These are phyloP conservation scores for Dryobates pubescens DNA, from an alignment of 2,797 vertebrate species.

Conservation along the genomic window DNA sequence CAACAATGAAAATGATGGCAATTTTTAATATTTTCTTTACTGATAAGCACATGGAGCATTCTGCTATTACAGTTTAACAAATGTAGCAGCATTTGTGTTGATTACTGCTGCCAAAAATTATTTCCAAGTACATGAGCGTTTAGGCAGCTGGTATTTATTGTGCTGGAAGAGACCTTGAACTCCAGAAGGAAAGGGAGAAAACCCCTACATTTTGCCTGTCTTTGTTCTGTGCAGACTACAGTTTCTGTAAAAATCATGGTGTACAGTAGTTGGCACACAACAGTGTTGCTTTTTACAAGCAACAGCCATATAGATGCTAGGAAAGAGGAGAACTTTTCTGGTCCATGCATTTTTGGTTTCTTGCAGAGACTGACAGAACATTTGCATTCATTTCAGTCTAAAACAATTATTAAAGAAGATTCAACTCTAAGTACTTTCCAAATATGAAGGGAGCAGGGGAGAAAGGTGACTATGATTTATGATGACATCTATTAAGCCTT, in stretches of 20 bases:
- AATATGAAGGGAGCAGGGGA: conserved; percentile 30
- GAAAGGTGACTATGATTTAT: conserved; percentile 64
- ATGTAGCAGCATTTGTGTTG: background rate
- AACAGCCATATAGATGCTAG: background rate
- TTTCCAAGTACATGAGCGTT: background rate
- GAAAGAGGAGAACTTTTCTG: background rate
- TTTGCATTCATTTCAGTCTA: conserved; percentile 33
- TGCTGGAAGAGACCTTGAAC: background rate
- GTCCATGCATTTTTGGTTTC: background rate
- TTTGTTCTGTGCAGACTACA: background rate
- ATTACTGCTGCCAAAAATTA: background rate
- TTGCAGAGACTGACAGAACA: conserved; percentile 15
- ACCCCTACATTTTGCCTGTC: background rate
- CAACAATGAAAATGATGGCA: background rate
- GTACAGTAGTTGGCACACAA: background rate
- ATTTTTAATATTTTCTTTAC: background rate
- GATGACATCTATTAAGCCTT: conserved; percentile 69
- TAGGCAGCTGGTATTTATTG: background rate
- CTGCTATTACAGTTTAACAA: background rate
- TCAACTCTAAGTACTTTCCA: conserved; percentile 41
- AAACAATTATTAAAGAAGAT: conserved; percentile 39
- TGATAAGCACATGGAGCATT: background rate
- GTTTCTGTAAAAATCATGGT: background rate
- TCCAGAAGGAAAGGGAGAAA: background rate
- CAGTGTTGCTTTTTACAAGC: background rate